Evolutionary conservation across 2,797 vertebrate genomes (phyloP).

Genomic region (Galago senegalensis): DNA sequence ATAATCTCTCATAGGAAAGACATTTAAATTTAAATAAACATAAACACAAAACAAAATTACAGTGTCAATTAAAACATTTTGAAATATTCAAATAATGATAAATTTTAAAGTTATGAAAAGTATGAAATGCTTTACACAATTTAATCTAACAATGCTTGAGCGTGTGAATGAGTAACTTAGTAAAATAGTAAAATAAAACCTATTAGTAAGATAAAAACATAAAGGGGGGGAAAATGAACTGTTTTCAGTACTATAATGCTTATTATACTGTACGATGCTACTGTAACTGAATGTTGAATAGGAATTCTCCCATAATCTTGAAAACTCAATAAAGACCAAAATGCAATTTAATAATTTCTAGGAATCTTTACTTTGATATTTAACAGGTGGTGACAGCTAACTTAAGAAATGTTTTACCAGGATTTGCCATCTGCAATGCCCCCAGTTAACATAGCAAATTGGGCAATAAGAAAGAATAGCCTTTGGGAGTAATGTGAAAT

Average conservation of each 20-base stretch:
- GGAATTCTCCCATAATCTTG: neutral
- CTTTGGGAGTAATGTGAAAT: neutral
- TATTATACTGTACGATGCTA: neutral
- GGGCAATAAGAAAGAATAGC: neutral
- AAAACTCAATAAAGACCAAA: neutral
- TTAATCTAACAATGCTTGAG: neutral
- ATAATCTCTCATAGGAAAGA: neutral
- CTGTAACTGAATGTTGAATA: neutral
- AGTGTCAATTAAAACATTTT: neutral
- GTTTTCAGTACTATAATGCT: neutral
- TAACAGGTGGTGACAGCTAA: neutral
- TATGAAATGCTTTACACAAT: neutral
- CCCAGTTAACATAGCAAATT: neutral
- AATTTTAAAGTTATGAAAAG: neutral
- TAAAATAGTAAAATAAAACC: too few relatives aligned
- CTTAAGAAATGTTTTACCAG: neutral
- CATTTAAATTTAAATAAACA: neutral
- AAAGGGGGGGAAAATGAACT: neutral
- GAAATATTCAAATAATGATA: neutral
- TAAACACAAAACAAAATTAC: slow-evolving; percentile 19
- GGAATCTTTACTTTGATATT: neutral
- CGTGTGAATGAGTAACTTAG: neutral
- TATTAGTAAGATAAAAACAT: slow-evolving; percentile 18
- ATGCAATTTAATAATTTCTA: neutral
- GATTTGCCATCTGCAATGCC: neutral